Evolutionary conservation across 2,113 vertebrate species (phyloP), one percentile per base, ranked within the genome.

Genomic region (Pituophis catenifer): DNA sequence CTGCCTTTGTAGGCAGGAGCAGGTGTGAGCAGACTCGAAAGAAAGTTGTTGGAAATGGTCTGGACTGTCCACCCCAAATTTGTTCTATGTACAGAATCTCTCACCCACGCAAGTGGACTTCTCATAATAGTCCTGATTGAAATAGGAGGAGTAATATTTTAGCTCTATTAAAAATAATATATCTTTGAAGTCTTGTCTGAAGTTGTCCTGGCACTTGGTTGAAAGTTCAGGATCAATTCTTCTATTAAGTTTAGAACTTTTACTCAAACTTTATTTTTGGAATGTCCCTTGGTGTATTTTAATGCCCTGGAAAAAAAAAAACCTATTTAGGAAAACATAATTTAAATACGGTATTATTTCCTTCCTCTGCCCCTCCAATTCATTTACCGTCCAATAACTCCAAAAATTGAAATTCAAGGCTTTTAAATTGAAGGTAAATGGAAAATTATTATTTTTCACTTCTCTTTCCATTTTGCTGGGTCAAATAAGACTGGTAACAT

Each of bases 321-420:
- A 12, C 5, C 91, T 48, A 55, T 26, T 90, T 75, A 86, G 33
- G 2, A 62, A 48, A 89, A 53, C 29, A 4, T 10, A 57, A 53
- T 87, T 55, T 0, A 75, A 70, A 44, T 50, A 50, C 48, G 0
- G 3, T 0, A 75, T 87, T 87, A 15, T 81, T 15, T 52, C 86
- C 92, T 88, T 90, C 53, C 21, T 38, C 62, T 15, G 3, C 0
- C 15, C 48, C 89, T 95, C 86, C 17, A 86, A 90, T 89, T 88
- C 10, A 89, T 93, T 92, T 93, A 0, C 91, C 19, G n/a, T 90
- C 94, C 23, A 88, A 91, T 91, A 93, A 6, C n/a, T 17, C 55
- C 53, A 26, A 89, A 3, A 86, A 89, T n/a, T 91, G 89, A 52
- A 94, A 93, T 62, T 86, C 24, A 92, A 91, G 91, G 88, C 93